Evolutionary conservation across 2,113 vertebrate genomes (phyloP).

Genomic region (Triplophysa dalaica): DNA sequence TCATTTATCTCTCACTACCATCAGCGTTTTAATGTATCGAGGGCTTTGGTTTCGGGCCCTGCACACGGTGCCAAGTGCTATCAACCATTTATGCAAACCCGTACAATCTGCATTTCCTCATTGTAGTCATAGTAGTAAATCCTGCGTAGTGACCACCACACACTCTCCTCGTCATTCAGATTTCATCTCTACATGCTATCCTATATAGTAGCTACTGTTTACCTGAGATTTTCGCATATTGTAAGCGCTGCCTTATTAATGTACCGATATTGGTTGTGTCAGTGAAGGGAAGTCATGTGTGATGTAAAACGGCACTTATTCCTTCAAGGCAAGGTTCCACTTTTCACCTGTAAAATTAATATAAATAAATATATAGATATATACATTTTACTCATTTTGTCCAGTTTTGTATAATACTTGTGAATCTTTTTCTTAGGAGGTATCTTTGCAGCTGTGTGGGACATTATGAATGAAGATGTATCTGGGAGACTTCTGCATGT

Average conservation of each 20-base stretch:
- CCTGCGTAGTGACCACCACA: slow-evolving; percentile 12
- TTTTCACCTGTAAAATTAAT: slow-evolving; percentile 80
- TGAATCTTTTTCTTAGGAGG: slow-evolving; percentile 73
- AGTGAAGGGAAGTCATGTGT: slow-evolving; percentile 50
- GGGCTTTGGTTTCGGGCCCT: background rate
- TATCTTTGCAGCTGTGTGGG: slow-evolving; percentile 71
- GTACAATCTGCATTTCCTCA: slow-evolving; percentile 17
- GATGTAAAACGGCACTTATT: slow-evolving; percentile 56
- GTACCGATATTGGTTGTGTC: slow-evolving; percentile 51
- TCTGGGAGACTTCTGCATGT: slow-evolving; percentile 75
- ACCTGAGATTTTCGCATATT: slow-evolving; percentile 55
- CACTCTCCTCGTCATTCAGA: slow-evolving; percentile 56
- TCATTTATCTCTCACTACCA: slow-evolving; percentile 53
- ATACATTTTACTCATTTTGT: slow-evolving; percentile 75
- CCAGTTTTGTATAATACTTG: slow-evolving; percentile 75
- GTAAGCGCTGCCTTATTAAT: slow-evolving; percentile 67
- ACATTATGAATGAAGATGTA: slow-evolving; percentile 70
- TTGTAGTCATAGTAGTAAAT: background rate
- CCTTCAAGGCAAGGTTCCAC: slow-evolving; percentile 75
- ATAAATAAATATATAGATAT: slow-evolving; percentile 71
- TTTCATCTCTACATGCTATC: slow-evolving; percentile 43
- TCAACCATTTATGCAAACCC: slow-evolving; percentile 39
- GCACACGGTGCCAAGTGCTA: slow-evolving; percentile 13
- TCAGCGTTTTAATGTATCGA: background rate
- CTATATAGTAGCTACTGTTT: slow-evolving; percentile 52